Evolutionary conservation across 2,888 invertebrate species (phyloP).

Genomic region (Xylota segnis): DNA sequence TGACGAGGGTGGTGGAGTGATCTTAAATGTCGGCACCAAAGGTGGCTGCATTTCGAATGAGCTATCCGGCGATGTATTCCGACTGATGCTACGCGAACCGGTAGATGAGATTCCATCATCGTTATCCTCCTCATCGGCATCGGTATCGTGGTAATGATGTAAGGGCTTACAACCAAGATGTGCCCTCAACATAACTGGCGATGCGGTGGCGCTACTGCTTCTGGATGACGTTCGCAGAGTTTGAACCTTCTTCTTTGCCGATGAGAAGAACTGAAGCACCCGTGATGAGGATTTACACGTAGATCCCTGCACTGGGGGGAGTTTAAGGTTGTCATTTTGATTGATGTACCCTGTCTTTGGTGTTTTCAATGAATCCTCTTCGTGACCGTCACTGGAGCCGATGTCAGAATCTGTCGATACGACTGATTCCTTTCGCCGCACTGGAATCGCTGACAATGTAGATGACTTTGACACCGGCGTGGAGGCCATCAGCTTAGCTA

Average conservation of each 20-base stretch:
- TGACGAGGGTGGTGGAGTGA: conserved; percentile 81
- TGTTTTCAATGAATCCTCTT: conserved; percentile 61
- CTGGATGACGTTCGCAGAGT: conserved; percentile 68
- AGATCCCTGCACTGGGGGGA: conserved; percentile 78
- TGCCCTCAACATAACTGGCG: conserved; percentile 80
- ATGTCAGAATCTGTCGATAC: conserved; percentile 78
- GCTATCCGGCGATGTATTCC: conserved; percentile 81
- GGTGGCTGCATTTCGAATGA: conserved; percentile 83
- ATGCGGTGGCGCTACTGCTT: conserved; percentile 77
- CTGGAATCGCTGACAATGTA: conserved; percentile 9
- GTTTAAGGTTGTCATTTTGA: conserved; percentile 71
- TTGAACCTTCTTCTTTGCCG: conserved; percentile 79
- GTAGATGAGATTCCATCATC: conserved; percentile 82
- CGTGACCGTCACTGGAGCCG: conserved; percentile 78
- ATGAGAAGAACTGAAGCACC: conserved; percentile 82
- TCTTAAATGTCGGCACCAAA: conserved; percentile 82
- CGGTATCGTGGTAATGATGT: conserved; percentile 69
- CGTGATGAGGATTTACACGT: conserved; percentile 80
- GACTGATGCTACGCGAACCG: conserved; percentile 78
- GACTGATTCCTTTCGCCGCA: conserved; percentile 49
- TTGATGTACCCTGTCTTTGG: conserved; percentile 78
- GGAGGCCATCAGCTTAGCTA: conserved; percentile 34
- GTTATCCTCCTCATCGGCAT: conserved; percentile 78
- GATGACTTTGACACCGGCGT: conserved; percentile 46
- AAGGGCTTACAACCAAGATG: conserved; percentile 73